Conservation (phyloP, 2,888 invertebrate species). For the Marasmarcha lunaedactyla region DNA sequence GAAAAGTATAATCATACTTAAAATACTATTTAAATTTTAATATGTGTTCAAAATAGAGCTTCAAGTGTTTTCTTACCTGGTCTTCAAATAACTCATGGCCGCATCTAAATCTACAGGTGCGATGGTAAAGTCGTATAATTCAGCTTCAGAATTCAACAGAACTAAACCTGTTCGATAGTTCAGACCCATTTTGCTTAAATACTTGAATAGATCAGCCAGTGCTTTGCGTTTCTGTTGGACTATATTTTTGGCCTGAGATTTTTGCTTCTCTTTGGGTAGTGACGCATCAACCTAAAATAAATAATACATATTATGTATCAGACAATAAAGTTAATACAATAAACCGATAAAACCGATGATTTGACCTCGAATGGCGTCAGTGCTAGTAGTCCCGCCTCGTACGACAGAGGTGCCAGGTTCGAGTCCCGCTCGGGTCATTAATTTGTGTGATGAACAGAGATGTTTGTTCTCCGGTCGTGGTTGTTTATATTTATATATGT, state of each 20-base stretch:
- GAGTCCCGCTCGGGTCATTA: too few species aligned
- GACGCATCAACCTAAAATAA: constrained; percentile 61
- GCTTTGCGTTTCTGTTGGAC: constrained; percentile 88
- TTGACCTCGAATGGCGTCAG: too few species aligned
- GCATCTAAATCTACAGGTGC: constrained; percentile 79
- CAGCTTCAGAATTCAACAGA: constrained; percentile 59
- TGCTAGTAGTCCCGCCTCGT: too few species aligned
- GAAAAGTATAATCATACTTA: too few species aligned
- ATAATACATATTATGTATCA: too few species aligned
- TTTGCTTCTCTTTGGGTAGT: constrained; percentile 78
- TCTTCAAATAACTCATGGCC: constrained; percentile 65
- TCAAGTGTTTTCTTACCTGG: constrained; percentile 30
- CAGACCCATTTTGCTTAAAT: constrained; percentile 78
- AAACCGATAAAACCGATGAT: too few species aligned
- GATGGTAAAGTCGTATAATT: constrained; percentile 73
- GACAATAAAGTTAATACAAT: too few species aligned
- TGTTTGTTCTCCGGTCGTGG: too few species aligned
- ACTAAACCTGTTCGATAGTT: constrained; percentile 85
- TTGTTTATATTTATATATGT: too few species aligned
- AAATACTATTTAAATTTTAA: not conserved
- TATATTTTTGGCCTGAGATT: constrained; percentile 82
- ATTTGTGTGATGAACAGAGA: too few species aligned
- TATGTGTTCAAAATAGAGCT: too few species aligned
- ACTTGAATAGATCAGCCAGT: constrained; percentile 87
- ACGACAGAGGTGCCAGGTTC: too few species aligned